Evolutionary conservation across 2,888 invertebrate genomes (phyloP), one percentile per base, ranked within the genome.

Genomic region (Quadriops clusia): DNA sequence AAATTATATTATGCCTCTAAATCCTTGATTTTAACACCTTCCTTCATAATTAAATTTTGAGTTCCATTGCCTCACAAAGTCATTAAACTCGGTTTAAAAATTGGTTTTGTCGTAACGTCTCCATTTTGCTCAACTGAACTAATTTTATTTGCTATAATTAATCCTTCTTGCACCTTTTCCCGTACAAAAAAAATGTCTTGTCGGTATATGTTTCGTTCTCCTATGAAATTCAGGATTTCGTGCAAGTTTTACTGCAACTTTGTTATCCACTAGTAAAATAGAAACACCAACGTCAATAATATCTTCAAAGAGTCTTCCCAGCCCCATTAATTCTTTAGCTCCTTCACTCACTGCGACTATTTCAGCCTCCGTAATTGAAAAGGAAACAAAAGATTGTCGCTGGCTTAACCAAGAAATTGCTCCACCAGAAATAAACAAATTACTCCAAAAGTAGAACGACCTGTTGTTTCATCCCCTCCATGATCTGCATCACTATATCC

Each of bases 301-400:
- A 9, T 32, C 12, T 3, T 9, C 14, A 8, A 28, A 8, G 2
- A 28, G 18, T 8, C 18, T 15, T 4, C 11, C 23, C 9, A 23
- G 5, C 33, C 17, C 28, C 3, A 54, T 36, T 5, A 44, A 12
- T 28, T 52, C 51, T 29, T 44, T 42, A 5, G 41, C 32, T 6
- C 40, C 43, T 30, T 43, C 42, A 34, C 44, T 45, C 4, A 46
- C 50, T 10, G 52, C 50, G 7, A 53, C 43, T 22, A 47, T 40
- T 31, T 53, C 50, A 1, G 51, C 39, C 33, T 45, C 41, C 5
- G 47, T 52, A n/a, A 50, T 47, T 1, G 48, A 53, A 14, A 50
- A 36, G 9, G 49, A 14, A 8, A 54, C 49, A 4, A 37, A 35
- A 28, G 40, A 31, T 37, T 55, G 54, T 18, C 43, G 26, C 32